Percentiles rank a stretch among this genome's conserved stretches.
Conservation (phyloP, 1,140 invertebrate species). For the Nomia melanderi region DNA sequence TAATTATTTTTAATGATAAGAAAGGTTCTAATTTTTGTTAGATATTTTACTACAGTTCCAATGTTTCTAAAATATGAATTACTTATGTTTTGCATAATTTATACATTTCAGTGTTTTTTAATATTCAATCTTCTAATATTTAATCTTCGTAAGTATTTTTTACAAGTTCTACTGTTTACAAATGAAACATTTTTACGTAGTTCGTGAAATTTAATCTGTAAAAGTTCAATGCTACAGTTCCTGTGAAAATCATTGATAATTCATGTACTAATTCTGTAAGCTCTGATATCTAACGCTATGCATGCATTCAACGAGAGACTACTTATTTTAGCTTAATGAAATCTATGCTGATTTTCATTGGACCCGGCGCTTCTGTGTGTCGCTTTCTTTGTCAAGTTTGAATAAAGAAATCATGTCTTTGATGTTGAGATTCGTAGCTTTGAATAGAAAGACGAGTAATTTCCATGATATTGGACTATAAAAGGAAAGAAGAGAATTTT, state of each 20-base stretch:
- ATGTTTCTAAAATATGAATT: too few relatives aligned
- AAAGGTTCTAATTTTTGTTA: too few relatives aligned
- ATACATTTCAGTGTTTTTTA: too few relatives aligned
- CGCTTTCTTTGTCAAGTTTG: slow-evolving; percentile 40
- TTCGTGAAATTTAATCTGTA: too few relatives aligned
- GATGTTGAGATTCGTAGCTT: slow-evolving; percentile 58
- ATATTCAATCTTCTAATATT: too few relatives aligned
- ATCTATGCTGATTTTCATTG: slow-evolving; percentile 48
- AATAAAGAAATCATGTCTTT: slow-evolving; percentile 56
- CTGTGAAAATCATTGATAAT: neutral
- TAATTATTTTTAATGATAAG: too few relatives aligned
- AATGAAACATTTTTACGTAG: too few relatives aligned
- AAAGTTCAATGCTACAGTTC: too few relatives aligned
- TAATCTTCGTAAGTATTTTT: too few relatives aligned
- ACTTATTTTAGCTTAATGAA: slow-evolving; percentile 42
- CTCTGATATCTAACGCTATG: neutral
- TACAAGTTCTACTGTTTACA: too few relatives aligned
- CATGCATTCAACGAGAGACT: slow-evolving; percentile 6
- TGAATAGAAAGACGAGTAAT: slow-evolving; percentile 62
- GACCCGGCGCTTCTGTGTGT: neutral
- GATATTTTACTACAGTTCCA: too few relatives aligned
- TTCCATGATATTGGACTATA: slow-evolving; percentile 62
- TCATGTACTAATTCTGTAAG: neutral
- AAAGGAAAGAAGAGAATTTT: slow-evolving; percentile 62
- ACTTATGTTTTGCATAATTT: too few relatives aligned